Percentiles rank a stretch among this genome's conserved stretches.
These are phyloP conservation scores for Dryadula phaetusa DNA, from an alignment of 2,888 invertebrate genomes.

Conservation along the genomic window DNA sequence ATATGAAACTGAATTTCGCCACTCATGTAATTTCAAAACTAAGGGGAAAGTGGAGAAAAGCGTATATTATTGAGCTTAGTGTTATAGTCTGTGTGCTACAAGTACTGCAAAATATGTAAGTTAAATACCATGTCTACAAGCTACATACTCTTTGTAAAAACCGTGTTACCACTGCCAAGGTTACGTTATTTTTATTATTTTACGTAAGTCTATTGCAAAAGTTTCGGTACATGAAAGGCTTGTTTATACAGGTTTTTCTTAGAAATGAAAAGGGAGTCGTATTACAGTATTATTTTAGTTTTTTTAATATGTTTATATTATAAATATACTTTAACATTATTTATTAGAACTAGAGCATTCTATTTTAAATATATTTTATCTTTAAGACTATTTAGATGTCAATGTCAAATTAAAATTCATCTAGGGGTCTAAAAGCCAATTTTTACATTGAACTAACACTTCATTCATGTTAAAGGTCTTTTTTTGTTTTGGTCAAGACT, in stretches of 20 bases:
- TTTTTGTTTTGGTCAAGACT: too few relatives aligned
- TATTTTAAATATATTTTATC: background rate
- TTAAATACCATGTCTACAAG: conserved; percentile 24
- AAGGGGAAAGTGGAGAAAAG: too few relatives aligned
- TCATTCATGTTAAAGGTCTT: too few relatives aligned
- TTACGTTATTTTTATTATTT: conserved; percentile 55
- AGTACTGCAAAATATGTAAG: too few relatives aligned
- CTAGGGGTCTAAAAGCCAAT: too few relatives aligned
- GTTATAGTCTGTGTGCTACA: too few relatives aligned
- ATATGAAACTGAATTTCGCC: too few relatives aligned
- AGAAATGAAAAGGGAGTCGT: conserved; percentile 45
- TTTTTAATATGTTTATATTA: conserved; percentile 18
- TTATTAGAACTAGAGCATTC: background rate
- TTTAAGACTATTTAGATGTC: background rate
- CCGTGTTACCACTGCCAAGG: conserved; percentile 62
- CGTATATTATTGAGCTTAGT: too few relatives aligned
- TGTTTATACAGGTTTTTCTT: conserved; percentile 50
- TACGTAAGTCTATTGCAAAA: conserved; percentile 60
- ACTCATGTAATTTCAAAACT: too few relatives aligned
- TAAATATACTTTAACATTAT: background rate
- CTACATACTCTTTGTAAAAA: conserved; percentile 33
- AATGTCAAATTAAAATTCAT: too few relatives aligned
- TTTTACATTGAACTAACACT: too few relatives aligned
- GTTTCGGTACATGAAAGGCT: conserved; percentile 50
- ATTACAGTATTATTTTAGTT: conserved; percentile 39